A percentile compares a stretch with the other conserved stretches of the same genome.
Evolutionary conservation across 2,113 vertebrate genomes (phyloP).

Genomic region (Bufo gargarizans): DNA sequence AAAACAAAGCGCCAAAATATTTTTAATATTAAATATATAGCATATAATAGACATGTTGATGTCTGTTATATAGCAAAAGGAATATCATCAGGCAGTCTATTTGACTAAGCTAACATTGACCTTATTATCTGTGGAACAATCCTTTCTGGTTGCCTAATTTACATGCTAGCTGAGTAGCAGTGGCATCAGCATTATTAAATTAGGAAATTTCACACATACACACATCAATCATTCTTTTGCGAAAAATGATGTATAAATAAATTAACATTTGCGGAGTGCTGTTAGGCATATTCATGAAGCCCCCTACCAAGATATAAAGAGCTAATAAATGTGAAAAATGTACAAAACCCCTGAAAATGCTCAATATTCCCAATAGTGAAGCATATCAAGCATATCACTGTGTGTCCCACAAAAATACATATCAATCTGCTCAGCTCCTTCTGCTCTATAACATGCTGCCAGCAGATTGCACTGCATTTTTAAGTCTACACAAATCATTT

Average conservation of each 20-base stretch:
- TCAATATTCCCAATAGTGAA: no score
- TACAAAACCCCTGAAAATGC: no score
- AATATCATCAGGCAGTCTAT: neutral
- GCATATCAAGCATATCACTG: no score
- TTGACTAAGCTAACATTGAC: neutral
- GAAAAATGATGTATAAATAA: neutral
- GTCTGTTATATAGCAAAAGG: neutral
- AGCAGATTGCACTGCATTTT: no score
- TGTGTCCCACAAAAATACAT: no score
- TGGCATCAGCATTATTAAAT: constrained; percentile 9
- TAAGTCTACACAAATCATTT: no score
- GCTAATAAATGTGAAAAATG: neutral
- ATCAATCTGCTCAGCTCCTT: no score
- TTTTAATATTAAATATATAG: neutral
- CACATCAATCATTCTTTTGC: constrained; percentile 31
- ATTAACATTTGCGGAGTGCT: no score
- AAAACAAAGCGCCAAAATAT: no score
- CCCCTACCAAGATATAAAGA: neutral
- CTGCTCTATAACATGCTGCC: no score
- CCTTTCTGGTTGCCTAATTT: constrained; percentile 8
- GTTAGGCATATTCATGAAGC: neutral
- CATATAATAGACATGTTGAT: neutral
- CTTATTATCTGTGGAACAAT: neutral
- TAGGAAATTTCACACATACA: constrained; percentile 22
- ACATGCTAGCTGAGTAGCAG: neutral